These are phyloP conservation scores for Orthosia incerta DNA, from an alignment of 2,888 invertebrate species.

Conservation along the genomic window DNA sequence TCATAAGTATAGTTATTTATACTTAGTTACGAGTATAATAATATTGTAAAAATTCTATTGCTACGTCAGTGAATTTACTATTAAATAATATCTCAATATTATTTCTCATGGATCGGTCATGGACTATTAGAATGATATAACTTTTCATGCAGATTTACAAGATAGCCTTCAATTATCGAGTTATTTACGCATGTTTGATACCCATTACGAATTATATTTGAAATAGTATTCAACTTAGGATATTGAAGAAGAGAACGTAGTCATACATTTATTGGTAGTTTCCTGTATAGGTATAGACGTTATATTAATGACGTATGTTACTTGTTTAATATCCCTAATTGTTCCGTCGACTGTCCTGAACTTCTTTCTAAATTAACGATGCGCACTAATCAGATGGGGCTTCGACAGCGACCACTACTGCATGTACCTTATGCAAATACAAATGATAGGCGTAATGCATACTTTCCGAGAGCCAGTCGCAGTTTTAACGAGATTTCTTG, in stretches of 20 bases:
- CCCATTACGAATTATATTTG: constrained; percentile 28
- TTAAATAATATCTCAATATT: constrained; percentile 20
- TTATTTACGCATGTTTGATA: constrained; percentile 14
- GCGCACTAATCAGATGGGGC: no score
- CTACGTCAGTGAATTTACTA: neutral
- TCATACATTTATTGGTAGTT: neutral
- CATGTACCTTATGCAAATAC: no score
- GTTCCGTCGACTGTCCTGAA: no score
- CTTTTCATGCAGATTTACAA: constrained; percentile 43
- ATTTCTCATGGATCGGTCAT: constrained; percentile 18
- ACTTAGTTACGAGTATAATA: neutral
- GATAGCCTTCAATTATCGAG: constrained; percentile 35
- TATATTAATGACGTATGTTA: no score
- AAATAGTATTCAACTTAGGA: neutral
- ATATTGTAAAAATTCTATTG: neutral
- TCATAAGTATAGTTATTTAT: no score
- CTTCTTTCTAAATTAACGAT: no score
- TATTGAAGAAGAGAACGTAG: constrained; percentile 2
- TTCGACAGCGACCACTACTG: no score
- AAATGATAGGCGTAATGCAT: no score
- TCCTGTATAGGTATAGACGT: no score
- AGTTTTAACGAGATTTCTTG: no score
- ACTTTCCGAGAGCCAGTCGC: no score
- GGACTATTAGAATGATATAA: constrained; percentile 41
- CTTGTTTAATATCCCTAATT: no score